Evolutionary conservation across 2,113 vertebrate genomes (phyloP), one percentile per base, ranked within the genome.

Genomic region (Megaceryle maxima): DNA sequence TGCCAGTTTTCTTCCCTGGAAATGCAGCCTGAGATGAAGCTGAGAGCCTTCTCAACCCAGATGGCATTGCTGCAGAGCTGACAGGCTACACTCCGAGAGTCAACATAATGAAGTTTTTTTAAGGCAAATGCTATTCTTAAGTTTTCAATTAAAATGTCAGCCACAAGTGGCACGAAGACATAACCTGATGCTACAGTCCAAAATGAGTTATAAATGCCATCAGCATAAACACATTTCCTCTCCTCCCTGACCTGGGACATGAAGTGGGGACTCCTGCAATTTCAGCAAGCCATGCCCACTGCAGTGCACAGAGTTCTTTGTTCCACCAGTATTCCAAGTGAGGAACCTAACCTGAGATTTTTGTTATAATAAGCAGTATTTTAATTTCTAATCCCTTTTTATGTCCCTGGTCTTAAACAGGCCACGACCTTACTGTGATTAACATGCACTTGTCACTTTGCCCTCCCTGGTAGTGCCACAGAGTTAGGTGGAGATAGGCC

Each of bases 251-350:
- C 22, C 39, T 21, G 29, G 26, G 10, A 85, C 17, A 11, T 33
- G 8, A 12, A 87, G 11, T 1, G 7, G 5, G 6, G 35, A 67
- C 26, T 68, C 46, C 9, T 1, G 7, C n/a, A 19, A 56, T 48
- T 79, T 53, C 44, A 82, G 60, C 33, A 82, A 35, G 70, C 39
- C 8, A 6, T 6, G 4, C 15, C 25, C 8, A 5, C 21, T 2
- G 2, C 2, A 1, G 78, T 12, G 29, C 2, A 3, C 11, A 35
- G 13, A 66, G 28, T 20, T 41, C 13, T 10, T 9, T 0, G 7
- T 17, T 70, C n/a, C 28, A 63, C 9, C 37, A 24, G 17, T 35
- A n/a, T 78, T 39, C 16, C 1, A 0, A 43, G 35, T 3, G 14
- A 59, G 19, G 17, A 87, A 90, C 25, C 11, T 33, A 87, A 72